Evolutionary conservation across 2,797 vertebrate species (phyloP).

Genomic region (Helostoma temminkii): DNA sequence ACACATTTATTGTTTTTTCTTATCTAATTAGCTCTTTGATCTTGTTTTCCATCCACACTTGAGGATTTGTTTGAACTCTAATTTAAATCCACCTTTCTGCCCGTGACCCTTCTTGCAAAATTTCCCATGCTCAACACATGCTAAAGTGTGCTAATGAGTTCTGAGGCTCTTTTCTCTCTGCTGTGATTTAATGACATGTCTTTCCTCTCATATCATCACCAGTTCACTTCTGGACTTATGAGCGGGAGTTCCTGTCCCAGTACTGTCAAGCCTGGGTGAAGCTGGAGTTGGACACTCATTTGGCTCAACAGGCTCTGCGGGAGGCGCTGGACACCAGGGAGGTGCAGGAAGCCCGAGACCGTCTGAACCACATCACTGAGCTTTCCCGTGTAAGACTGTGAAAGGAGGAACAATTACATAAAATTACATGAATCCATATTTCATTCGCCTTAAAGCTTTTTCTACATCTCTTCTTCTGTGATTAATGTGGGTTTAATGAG

Average conservation of each 20-base stretch:
- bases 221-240: slow-evolving; percentile 86
- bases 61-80: slow-evolving; percentile 31
- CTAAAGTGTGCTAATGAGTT: slow-evolving; percentile 22
- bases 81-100: slow-evolving; percentile 24
- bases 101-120: background rate
- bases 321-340: slow-evolving; percentile 85
- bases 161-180: background rate
- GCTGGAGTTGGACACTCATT: slow-evolving; percentile 84
- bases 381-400: slow-evolving; percentile 71
- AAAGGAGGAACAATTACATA: background rate
- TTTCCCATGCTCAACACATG: background rate
- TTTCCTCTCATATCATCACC: slow-evolving; percentile 12
- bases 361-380: slow-evolving; percentile 75
- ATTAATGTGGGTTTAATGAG: slow-evolving; percentile 11
- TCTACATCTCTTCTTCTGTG: background rate
- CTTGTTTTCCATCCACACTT: slow-evolving; percentile 8
- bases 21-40: slow-evolving; percentile 34
- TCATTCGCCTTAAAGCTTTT: background rate
- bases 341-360: slow-evolving; percentile 79
- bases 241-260: slow-evolving; percentile 81
- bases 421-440: background rate
- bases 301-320: slow-evolving; percentile 84
- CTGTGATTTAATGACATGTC: slow-evolving; percentile 29
- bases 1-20: slow-evolving; percentile 16
- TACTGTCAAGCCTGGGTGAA: slow-evolving; percentile 85